Base-by-base conservation (phyloP, 2,888 invertebrate genomes). In the Pelosia muscerda region DNA sequence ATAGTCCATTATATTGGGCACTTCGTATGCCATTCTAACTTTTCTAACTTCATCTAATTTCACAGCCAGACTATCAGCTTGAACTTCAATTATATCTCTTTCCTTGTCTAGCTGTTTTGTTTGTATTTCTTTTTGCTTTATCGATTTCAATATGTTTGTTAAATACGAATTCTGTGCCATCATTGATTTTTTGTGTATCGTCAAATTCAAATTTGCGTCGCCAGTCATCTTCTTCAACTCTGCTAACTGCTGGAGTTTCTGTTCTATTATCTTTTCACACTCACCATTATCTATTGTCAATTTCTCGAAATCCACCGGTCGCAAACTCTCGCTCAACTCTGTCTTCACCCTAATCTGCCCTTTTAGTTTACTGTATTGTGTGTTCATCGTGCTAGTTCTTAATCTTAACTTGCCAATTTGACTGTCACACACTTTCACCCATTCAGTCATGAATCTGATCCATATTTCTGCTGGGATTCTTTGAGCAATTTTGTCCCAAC, bases 281-380 rank as follows among this genome's bases (percentile, higher is more conserved):
- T 95, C 94, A 4, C 92, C 79, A 78, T 96, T 96, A 77, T 96
- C 96, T 38, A 97, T 96, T 76, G 93, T 92, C 4, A 96, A 79
- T 80, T 96, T 96, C 38, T 96, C 96, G 75, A 96, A 96, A 83
- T 97, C 97, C 0, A 96, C 95, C 0, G 95, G 94, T 63, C 95
- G 91, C 1, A 97, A 84, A 60, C 92, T 94, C 71, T 96, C 96
- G 19, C 96, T 96, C 0, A 96, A 80, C 79, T 96, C 96, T 8
- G 93, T 90, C 73, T 96, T 95, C 9, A 95, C 91, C 38, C 92
- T 88, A 2, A 96, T 92, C 72, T 96, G 95, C 0, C 93, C 89
- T 71, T 94, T 95, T 0, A 96, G 83, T 83, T 96, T 96, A 55
- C 88, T 92, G 78, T 93, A 94, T 71, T 95, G 95, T 0, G 92